phyloP scores from a whole-genome alignment of 2,888 invertebrate genomes.

The Eupithecia pulchellata region DNA sequence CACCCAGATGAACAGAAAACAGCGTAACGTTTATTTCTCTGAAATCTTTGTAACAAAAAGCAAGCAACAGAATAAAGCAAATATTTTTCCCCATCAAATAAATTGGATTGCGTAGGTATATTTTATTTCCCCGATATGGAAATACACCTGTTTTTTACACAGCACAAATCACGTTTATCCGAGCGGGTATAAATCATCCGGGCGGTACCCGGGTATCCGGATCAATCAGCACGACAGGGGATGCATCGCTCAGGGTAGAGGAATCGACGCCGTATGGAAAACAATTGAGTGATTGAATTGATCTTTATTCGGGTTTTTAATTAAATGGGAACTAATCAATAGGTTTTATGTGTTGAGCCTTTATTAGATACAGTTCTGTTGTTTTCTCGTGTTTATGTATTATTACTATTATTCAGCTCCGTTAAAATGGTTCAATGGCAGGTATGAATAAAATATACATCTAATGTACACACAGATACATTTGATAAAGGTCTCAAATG shows the following conservation, averaged over 20 bases:
- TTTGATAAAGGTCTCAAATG: no score
- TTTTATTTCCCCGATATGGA: slow-evolving; percentile 13
- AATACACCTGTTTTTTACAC: slow-evolving; percentile 21
- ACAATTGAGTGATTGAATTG: slow-evolving; percentile 26
- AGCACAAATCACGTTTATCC: slow-evolving; percentile 18
- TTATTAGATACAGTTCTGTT: no score
- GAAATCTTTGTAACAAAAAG: background rate
- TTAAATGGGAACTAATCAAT: background rate
- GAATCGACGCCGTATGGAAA: slow-evolving; percentile 43
- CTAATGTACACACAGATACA: no score
- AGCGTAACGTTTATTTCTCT: background rate
- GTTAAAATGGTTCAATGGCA: no score
- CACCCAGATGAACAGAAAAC: background rate
- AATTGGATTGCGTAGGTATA: slow-evolving; percentile 16
- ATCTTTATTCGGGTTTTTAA: slow-evolving; percentile 15
- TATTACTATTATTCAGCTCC: no score
- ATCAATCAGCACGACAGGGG: slow-evolving; percentile 44
- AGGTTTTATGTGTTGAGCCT: background rate
- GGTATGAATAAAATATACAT: no score
- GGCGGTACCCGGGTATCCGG: slow-evolving; percentile 28
- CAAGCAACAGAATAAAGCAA: background rate
- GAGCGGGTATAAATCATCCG: slow-evolving; percentile 42
- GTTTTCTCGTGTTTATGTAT: no score
- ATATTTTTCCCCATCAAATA: slow-evolving; percentile 4
- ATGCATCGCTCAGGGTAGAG: slow-evolving; percentile 37